Evolutionary conservation across 2,888 invertebrate genomes (phyloP), one percentile per base, ranked within the genome.

Genomic region (Phengaris arion): DNA sequence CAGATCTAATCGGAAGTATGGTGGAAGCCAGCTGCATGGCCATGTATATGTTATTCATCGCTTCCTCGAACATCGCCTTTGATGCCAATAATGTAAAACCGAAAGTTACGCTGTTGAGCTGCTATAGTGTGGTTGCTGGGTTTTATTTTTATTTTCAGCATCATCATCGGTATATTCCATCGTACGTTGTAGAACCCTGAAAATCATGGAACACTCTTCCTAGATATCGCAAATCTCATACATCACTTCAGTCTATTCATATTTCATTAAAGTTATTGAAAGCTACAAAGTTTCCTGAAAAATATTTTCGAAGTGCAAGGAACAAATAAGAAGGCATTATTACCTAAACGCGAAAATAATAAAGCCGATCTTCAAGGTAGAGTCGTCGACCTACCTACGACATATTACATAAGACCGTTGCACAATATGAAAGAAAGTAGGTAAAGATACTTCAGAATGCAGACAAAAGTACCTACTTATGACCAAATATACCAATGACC

Each of bases 1-100:
- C 84, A 88, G 83, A 88, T 92, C 84, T 85, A 86, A 86, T 88
- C 87, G 89, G 89, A 89, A 91, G 89, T 85, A 12, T 35, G 35
- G 35, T 35, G 35, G 77, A 77, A 80, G 78, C 78, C 83, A 82
- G 82, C 81, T 81, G 81, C 80, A 80, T 80, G 79, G 35, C 74
- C 74, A 72, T 76, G 75, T 75, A 70, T 75, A 57, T 69, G 72
- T 72, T 72, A 72, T 70, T 74, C 74, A 2, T 10, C 70, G 70
- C 69, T 48, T 70, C 70, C 15, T 70, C 48, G 22, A 48, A 70
- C 70, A 35, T 9, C 64, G 9, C 15, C 70, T 70, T 70, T 48
- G 52, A 57, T 74, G 54, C 15, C 10, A 57, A 75, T 54, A 74
- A 35, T 35, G 35, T 74, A 64, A 64, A 69, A 48, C 68, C 12